phyloP scores from a whole-genome alignment of 2,113 vertebrate species.

The Notarius lentiginosus region DNA sequence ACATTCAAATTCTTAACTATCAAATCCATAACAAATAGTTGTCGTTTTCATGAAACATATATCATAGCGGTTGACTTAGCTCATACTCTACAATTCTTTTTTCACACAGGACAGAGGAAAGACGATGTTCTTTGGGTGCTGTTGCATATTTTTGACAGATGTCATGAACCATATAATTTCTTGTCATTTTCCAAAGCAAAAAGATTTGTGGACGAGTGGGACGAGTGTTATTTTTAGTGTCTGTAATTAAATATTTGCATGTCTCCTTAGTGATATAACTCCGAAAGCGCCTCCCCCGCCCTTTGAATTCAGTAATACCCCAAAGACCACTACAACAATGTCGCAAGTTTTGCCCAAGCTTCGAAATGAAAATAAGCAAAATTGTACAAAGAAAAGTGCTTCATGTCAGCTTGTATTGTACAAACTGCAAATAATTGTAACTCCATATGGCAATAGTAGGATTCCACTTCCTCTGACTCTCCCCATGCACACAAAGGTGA shows the following conservation, averaged over 20 bases:
- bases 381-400: constrained; percentile 48
- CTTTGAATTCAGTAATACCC: constrained; percentile 28
- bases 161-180: neutral
- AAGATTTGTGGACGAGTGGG: neutral
- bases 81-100: neutral
- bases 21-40: neutral
- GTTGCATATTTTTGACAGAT: neutral
- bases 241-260: constrained; percentile 12
- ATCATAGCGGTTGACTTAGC: neutral
- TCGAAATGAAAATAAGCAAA: constrained; percentile 42
- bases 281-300: neutral
- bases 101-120: neutral
- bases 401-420: constrained; percentile 47
- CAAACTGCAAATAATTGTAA: constrained; percentile 46
- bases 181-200: neutral
- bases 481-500: constrained; percentile 49
- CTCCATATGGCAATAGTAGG: constrained; percentile 52
- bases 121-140: neutral
- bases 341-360: constrained; percentile 29
- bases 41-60: neutral
- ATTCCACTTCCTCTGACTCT: constrained; percentile 46
- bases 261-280: neutral
- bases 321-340: constrained; percentile 38
- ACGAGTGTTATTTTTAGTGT: neutral
- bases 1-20: neutral